These are phyloP conservation scores for Euschistus heros DNA, from an alignment of 1,140 invertebrate species.

Conservation along the genomic window DNA sequence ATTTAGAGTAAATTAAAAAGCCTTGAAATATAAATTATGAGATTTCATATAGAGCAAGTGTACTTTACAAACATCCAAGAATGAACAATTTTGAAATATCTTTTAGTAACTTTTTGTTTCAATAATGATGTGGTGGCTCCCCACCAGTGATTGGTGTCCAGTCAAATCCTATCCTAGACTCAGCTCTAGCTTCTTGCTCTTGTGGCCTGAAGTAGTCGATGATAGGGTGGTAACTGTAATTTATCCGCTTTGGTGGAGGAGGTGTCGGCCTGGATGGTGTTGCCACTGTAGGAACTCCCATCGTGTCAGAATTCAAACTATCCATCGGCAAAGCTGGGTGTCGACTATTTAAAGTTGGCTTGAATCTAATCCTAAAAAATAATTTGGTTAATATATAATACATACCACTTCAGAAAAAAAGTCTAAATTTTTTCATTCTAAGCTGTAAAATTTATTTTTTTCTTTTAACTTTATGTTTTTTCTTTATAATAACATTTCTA, in stretches of 20 bases:
- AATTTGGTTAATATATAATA: background rate
- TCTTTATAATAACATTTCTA: too few species aligned
- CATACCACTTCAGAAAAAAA: too few species aligned
- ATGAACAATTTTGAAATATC: too few species aligned
- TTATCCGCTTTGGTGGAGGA: slow-evolving; percentile 40
- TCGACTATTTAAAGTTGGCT: slow-evolving; percentile 20
- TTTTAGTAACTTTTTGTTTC: too few species aligned
- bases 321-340: slow-evolving; percentile 28
- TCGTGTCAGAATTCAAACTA: slow-evolving; percentile 21
- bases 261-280: background rate
- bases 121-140: background rate
- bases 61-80: too few species aligned
- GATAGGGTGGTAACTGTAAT: slow-evolving; percentile 76
- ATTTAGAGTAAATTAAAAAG: too few species aligned
- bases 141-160: slow-evolving; percentile 28
- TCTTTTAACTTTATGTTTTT: too few species aligned
- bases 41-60: too few species aligned
- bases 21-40: too few species aligned
- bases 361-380: slow-evolving; percentile 16
- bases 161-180: slow-evolving; percentile 25
- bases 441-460: too few species aligned
- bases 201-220: slow-evolving; percentile 61
- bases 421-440: too few species aligned
- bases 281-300: slow-evolving; percentile 13
- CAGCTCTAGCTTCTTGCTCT: slow-evolving; percentile 2